These are phyloP conservation scores for Drosophila teissieri DNA, from an alignment of 1,140 invertebrate species.

Conservation along the genomic window DNA sequence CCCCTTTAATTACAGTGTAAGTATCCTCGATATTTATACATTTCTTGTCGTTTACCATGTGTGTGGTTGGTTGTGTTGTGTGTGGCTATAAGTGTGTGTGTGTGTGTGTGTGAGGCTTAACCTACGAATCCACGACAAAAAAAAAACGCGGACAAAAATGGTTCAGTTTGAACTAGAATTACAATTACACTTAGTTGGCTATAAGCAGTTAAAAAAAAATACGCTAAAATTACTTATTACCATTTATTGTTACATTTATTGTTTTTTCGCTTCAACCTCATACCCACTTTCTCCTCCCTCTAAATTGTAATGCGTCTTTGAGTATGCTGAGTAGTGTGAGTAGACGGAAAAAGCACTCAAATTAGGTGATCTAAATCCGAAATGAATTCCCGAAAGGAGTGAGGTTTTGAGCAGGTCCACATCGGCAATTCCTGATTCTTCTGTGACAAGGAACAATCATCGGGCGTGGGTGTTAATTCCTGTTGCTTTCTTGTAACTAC, in stretches of 20 bases:
- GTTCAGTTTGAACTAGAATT: constrained; percentile 58
- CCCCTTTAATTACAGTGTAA: constrained; percentile 44
- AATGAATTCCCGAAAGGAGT: constrained; percentile 16
- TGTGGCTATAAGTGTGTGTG: constrained; percentile 14
- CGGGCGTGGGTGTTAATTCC: constrained; percentile 18
- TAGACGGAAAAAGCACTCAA: constrained; percentile 15
- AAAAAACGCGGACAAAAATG: constrained; percentile 45
- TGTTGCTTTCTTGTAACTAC: constrained; percentile 3
- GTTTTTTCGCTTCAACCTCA: constrained; percentile 49
- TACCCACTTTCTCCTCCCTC: constrained; percentile 14
- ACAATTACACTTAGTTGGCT: constrained; percentile 68
- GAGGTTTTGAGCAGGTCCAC: constrained; percentile 28
- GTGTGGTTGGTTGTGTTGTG: constrained; percentile 8
- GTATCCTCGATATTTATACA: constrained; percentile 45
- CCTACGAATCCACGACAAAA: constrained; percentile 41
- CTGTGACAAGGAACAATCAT: constrained; percentile 34
- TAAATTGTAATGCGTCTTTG: constrained; percentile 64
- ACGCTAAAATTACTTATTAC: constrained; percentile 75
- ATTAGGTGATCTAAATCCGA: constrained; percentile 2
- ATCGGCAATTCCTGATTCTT: constrained; percentile 47
- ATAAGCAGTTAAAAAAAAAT: constrained; percentile 76
- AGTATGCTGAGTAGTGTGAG: constrained; percentile 56
- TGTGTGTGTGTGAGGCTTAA: constrained; percentile 26
- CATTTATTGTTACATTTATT: constrained; percentile 75
- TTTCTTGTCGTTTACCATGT: constrained; percentile 47